phyloP scores from a whole-genome alignment of 2,797 vertebrate genomes.

The Cichlasoma orientale region DNA sequence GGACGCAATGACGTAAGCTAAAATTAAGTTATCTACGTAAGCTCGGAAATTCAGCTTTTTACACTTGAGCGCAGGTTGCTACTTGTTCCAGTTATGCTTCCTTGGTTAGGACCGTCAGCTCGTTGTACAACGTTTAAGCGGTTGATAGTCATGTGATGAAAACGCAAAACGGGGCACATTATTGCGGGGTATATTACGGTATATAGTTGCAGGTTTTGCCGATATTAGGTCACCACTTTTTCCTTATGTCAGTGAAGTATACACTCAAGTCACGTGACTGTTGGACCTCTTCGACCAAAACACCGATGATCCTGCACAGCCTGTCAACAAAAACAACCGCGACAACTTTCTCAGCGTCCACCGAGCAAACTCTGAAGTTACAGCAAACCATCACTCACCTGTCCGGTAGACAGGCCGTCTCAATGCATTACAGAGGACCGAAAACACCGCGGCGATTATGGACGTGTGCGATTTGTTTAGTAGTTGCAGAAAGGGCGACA shows the following conservation, averaged over 20 bases:
- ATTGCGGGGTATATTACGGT: background rate
- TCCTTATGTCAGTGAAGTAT: background rate
- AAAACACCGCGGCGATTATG: conserved; percentile 82
- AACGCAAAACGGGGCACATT: too few species aligned
- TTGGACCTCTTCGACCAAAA: conserved; percentile 27
- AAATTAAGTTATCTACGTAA: background rate
- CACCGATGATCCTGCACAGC: conserved; percentile 1
- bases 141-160: background rate
- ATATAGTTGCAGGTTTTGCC: too few species aligned
- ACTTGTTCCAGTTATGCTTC: background rate
- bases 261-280: conserved; percentile 54
- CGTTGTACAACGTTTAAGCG: background rate
- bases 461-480: conserved; percentile 92
- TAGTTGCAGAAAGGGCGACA: conserved; percentile 94
- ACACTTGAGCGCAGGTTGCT: accelerated
- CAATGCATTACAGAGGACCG: conserved; percentile 80
- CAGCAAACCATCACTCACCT: conserved; percentile 36
- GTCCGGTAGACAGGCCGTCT: conserved; percentile 78
- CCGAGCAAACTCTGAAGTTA: background rate
- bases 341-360: background rate
- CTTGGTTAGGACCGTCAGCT: background rate
- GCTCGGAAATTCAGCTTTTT: accelerated
- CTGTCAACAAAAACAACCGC: conserved; percentile 51
- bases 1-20: background rate
- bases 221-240: background rate